Percentiles rank a stretch among this genome's conserved stretches.
Evolutionary conservation across 2,797 vertebrate genomes (phyloP).

Genomic region (Tinamus major): DNA sequence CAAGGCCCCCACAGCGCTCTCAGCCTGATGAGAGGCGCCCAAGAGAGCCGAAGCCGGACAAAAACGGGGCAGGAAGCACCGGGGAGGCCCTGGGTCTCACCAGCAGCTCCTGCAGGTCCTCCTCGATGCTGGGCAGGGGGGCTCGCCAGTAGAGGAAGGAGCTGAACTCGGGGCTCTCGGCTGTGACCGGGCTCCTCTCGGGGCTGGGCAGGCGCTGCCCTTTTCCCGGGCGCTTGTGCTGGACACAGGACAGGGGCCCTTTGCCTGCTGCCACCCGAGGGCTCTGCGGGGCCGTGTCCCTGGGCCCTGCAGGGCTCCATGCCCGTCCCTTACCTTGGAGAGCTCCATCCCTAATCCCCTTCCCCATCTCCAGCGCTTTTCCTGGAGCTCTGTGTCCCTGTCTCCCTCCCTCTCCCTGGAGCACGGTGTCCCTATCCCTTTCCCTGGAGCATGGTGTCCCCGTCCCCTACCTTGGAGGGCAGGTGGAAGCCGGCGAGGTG

Average conservation of each 20-base stretch:
- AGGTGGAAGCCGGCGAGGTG: slow-evolving; percentile 92
- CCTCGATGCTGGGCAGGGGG: slow-evolving; percentile 84
- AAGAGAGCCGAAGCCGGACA: neutral
- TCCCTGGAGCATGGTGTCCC: too few species aligned
- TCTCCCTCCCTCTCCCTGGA: too few species aligned
- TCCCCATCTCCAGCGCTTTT: slow-evolving; percentile 56
- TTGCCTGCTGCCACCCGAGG: accelerated
- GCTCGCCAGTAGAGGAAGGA: slow-evolving; percentile 92
- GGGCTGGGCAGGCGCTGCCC: neutral
- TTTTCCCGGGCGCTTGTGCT: slow-evolving; percentile 55
- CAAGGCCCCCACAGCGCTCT: accelerated
- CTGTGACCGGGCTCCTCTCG: accelerated
- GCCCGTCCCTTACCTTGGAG: slow-evolving; percentile 69
- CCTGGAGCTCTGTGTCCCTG: slow-evolving; percentile 73
- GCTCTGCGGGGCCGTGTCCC: accelerated
- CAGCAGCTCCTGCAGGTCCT: slow-evolving; percentile 85
- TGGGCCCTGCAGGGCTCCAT: accelerated
- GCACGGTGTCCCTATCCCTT: too few species aligned
- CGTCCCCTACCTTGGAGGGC: slow-evolving; percentile 83
- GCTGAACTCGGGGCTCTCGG: slow-evolving; percentile 75
- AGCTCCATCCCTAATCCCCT: neutral
- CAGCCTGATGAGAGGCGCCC: too few species aligned
- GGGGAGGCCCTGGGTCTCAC: slow-evolving; percentile 70
- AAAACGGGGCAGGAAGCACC: accelerated
- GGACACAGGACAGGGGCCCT: neutral